phyloP scores from a whole-genome alignment of 1,140 invertebrate genomes.

The Leptopilina boulardi region DNA sequence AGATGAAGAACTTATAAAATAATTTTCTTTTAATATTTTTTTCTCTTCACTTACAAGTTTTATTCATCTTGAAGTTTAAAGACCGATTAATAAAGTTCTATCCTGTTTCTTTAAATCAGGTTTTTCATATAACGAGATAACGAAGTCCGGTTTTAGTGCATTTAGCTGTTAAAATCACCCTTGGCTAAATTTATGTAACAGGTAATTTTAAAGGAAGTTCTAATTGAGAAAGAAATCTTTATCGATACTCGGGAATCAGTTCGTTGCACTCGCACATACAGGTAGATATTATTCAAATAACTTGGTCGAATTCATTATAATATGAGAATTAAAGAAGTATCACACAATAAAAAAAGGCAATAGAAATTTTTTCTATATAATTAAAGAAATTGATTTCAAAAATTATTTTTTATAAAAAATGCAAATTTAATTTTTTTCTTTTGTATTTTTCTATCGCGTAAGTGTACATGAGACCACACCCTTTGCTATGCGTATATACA shows the following conservation, averaged over 20 bases:
- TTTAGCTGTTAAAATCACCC: slow-evolving; percentile 23
- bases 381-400: neutral
- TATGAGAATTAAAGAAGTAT: neutral
- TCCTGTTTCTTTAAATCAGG: slow-evolving; percentile 28
- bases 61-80: slow-evolving; percentile 19
- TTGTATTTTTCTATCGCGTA: neutral
- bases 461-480: slow-evolving; percentile 55
- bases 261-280: slow-evolving; percentile 8
- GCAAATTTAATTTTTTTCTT: no score
- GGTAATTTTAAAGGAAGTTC: slow-evolving; percentile 16
- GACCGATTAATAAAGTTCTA: slow-evolving; percentile 25
- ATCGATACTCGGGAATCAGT: slow-evolving; percentile 15
- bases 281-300: slow-evolving; percentile 2
- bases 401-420: no score
- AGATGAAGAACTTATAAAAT: neutral
- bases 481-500: slow-evolving; percentile 48
- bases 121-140: slow-evolving; percentile 33
- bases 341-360: neutral
- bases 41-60: neutral
- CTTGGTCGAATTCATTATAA: neutral
- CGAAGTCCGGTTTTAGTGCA: slow-evolving; percentile 11
- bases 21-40: neutral
- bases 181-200: slow-evolving; percentile 30
- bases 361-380: no score
- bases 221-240: slow-evolving; percentile 34